A percentile compares a stretch with the other conserved stretches of the same genome.
Evolutionary conservation across 2,888 invertebrate genomes (phyloP).

Genomic region (Drymonia ruficornis): DNA sequence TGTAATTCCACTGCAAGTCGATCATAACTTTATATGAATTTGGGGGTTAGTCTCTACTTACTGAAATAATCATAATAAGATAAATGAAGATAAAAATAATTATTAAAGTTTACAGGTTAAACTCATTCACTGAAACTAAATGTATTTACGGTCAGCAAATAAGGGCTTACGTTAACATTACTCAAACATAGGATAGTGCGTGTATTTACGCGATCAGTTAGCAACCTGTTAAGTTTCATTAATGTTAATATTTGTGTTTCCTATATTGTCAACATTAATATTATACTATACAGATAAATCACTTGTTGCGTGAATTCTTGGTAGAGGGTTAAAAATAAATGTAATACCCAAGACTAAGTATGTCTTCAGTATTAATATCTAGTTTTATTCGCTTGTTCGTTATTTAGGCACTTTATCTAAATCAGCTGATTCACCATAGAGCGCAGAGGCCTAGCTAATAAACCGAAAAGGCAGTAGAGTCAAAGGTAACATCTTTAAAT

Average conservation of each 20-base stretch:
- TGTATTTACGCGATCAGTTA: background rate
- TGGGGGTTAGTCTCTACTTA: too few species aligned
- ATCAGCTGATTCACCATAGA: too few species aligned
- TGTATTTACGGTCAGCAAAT: background rate
- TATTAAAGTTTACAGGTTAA: background rate
- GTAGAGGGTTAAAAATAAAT: too few species aligned
- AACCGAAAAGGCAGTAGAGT: too few species aligned
- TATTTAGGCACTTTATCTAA: too few species aligned
- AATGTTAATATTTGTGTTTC: conserved; percentile 1
- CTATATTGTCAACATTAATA: background rate
- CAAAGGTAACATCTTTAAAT: too few species aligned
- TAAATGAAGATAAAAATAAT: background rate
- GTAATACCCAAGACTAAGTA: too few species aligned
- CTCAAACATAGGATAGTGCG: background rate
- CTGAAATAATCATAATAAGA: fast-evolving
- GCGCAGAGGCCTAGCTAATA: too few species aligned
- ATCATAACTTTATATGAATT: too few species aligned
- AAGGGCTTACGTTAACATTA: background rate
- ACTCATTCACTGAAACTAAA: background rate
- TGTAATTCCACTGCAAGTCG: too few species aligned
- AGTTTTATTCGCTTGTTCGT: too few species aligned
- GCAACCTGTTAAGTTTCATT: background rate
- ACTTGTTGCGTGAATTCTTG: background rate
- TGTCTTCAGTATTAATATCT: too few species aligned
- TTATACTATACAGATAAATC: conserved; percentile 8